Conservation (phyloP, 2,113 vertebrate species). For the Platycercus adscitus region DNA sequence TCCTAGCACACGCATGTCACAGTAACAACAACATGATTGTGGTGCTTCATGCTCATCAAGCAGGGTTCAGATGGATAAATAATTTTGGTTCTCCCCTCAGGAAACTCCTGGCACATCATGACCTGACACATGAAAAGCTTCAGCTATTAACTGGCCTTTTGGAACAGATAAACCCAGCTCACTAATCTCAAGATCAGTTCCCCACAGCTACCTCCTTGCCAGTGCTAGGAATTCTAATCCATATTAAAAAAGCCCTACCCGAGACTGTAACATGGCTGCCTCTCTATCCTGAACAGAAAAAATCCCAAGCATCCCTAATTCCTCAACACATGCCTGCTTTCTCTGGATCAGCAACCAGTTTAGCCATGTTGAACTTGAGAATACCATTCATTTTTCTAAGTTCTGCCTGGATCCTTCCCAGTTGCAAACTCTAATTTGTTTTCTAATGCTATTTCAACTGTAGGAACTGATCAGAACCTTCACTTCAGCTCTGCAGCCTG, state of each 20-base stretch:
- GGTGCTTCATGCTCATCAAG: background rate
- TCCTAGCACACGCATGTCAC: fast-evolving
- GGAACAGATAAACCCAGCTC: background rate
- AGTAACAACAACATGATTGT: background rate
- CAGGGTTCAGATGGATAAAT: background rate
- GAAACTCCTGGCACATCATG: background rate
- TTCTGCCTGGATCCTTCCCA: constrained; percentile 31
- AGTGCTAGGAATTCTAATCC: background rate
- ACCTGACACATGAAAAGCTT: background rate
- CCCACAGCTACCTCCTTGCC: background rate
- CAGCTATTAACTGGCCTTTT: background rate
- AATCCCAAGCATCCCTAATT: background rate
- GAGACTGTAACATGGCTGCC: background rate
- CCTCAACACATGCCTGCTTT: background rate
- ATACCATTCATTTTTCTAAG: background rate
- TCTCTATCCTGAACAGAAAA: background rate
- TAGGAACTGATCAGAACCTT: constrained; percentile 16
- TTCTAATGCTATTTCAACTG: constrained; percentile 46
- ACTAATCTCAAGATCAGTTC: background rate
- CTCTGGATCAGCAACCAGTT: background rate
- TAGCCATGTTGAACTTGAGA: background rate
- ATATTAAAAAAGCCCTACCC: background rate
- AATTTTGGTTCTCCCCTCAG: background rate
- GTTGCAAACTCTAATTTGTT: constrained; percentile 10
- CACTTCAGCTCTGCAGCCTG: constrained; percentile 3